phyloP scores from a whole-genome alignment of 2,888 invertebrate genomes.

The Ectemnius cavifrons region DNA sequence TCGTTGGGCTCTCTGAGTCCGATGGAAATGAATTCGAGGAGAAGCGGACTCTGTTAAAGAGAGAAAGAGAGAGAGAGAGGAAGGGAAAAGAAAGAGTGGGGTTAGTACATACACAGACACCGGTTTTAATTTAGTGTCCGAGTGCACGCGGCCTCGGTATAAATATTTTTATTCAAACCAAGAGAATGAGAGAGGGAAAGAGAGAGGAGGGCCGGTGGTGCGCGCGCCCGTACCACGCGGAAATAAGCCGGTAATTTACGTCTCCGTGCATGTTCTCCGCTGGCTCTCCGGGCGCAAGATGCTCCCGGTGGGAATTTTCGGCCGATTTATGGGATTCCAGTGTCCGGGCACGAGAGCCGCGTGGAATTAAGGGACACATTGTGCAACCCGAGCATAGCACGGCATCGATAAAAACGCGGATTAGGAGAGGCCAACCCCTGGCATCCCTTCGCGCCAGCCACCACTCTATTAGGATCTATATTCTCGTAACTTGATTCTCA shows the following conservation, averaged over 20 bases:
- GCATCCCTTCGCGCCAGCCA: too few relatives aligned
- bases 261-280: constrained; percentile 35
- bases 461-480: too few relatives aligned
- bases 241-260: constrained; percentile 74
- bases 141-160: constrained; percentile 69
- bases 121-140: constrained; percentile 71
- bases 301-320: constrained; percentile 67
- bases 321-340: constrained; percentile 71
- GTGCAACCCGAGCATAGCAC: constrained; percentile 35
- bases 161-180: constrained; percentile 74
- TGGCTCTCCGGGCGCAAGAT: constrained; percentile 42
- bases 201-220: constrained; percentile 36
- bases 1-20: too few relatives aligned
- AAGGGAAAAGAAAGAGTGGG: not conserved
- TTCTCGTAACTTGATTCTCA: too few relatives aligned
- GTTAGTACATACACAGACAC: constrained; percentile 14
- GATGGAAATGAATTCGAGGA: too few relatives aligned
- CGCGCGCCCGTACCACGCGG: constrained; percentile 52
- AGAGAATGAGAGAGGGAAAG: constrained; percentile 22
- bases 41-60: not conserved
- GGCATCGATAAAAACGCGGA: constrained; percentile 66
- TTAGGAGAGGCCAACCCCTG: constrained; percentile 39
- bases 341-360: constrained; percentile 58
- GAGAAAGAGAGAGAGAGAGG: constrained; percentile 11
- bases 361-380: constrained; percentile 70